Evolutionary conservation across 2,797 vertebrate genomes (phyloP).

Genomic region (Pseudochromis fuscus): DNA sequence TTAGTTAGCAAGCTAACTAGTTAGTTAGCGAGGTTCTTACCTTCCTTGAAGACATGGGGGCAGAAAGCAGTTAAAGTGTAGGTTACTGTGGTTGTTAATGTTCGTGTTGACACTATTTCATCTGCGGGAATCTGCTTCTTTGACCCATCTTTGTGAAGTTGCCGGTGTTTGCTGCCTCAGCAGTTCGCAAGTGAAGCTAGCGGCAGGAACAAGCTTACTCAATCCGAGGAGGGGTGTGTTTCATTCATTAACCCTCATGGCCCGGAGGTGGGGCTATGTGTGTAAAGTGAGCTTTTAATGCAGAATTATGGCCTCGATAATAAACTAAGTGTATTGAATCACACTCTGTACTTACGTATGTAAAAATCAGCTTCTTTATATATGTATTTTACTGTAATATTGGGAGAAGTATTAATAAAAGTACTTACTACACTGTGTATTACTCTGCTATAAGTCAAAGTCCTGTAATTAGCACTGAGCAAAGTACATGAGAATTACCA

Average conservation of each 20-base stretch:
- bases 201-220: constrained; percentile 14
- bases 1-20: constrained; percentile 31
- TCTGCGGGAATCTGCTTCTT: accelerated
- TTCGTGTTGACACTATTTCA: neutral
- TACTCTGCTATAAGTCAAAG: no score
- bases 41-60: constrained; percentile 75
- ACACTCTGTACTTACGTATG: no score
- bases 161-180: neutral
- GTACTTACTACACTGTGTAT: no score
- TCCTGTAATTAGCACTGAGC: no score
- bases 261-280: constrained; percentile 14
- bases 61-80: neutral
- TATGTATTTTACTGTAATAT: no score
- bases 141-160: neutral
- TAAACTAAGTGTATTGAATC: no score
- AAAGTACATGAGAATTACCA: no score
- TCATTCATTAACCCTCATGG: constrained; percentile 21
- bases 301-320: no score
- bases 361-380: no score
- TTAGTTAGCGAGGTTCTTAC: constrained; percentile 64
- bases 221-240: constrained; percentile 36
- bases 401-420: no score
- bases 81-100: neutral
- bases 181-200: constrained; percentile 1
- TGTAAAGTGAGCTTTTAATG: no score